Evolutionary conservation across 2,888 invertebrate species (phyloP).

Genomic region (Pardosa pseudoannulata): DNA sequence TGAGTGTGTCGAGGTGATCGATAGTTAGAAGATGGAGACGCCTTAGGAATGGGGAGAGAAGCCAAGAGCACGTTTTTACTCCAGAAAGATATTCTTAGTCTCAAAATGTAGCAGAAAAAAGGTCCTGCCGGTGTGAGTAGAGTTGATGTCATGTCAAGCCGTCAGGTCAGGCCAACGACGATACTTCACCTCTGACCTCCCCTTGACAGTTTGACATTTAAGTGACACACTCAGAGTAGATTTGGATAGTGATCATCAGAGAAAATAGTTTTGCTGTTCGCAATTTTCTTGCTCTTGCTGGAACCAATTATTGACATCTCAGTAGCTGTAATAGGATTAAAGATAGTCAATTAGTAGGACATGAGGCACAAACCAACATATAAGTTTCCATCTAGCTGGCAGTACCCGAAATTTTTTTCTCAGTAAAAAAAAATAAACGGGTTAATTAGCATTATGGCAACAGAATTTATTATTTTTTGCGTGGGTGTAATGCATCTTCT

Average conservation of each 20-base stretch:
- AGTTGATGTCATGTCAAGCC: slow-evolving; percentile 50
- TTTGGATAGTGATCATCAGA: background rate
- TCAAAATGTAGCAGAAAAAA: slow-evolving; percentile 11
- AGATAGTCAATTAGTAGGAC: no score
- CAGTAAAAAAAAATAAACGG: no score
- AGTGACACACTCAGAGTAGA: slow-evolving; percentile 28
- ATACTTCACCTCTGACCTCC: slow-evolving; percentile 52
- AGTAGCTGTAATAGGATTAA: no score
- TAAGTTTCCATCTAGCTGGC: no score
- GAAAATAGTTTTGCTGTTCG: no score
- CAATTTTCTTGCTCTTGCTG: no score
- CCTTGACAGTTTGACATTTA: slow-evolving; percentile 56
- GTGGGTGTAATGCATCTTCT: no score
- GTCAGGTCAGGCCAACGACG: slow-evolving; percentile 54
- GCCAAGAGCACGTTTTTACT: slow-evolving; percentile 56
- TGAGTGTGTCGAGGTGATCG: slow-evolving; percentile 8
- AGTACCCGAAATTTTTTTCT: no score
- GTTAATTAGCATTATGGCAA: no score
- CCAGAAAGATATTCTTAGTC: slow-evolving; percentile 55
- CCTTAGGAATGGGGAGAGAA: slow-evolving; percentile 10
- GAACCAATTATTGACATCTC: no score
- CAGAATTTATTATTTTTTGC: no score
- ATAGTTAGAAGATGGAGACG: background rate
- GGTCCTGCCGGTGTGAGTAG: slow-evolving; percentile 20
- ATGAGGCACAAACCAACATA: no score